phyloP scores from a whole-genome alignment of 2,888 invertebrate genomes.

The Orthosia cruda region DNA sequence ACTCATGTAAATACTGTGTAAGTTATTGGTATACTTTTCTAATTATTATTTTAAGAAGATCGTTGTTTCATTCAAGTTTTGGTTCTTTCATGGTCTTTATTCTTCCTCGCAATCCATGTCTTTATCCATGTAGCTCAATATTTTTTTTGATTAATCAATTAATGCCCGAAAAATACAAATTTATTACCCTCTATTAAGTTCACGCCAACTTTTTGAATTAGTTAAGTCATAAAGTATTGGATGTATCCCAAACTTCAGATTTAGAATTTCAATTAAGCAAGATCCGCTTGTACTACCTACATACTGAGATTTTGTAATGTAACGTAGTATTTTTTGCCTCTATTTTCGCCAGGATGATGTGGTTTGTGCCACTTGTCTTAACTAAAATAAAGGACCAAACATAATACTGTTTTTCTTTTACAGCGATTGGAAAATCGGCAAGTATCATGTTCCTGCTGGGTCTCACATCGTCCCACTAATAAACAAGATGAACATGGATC shows the following conservation, averaged over 20 bases:
- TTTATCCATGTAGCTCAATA: background rate
- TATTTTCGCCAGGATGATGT: slow-evolving; percentile 22
- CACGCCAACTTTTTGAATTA: background rate
- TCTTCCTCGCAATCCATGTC: too few relatives aligned
- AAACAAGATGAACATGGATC: slow-evolving; percentile 96
- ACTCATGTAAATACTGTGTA: slow-evolving; percentile 96
- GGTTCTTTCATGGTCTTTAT: background rate
- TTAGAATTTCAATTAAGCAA: background rate
- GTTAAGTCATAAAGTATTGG: background rate
- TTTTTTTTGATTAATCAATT: background rate
- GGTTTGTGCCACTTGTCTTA: slow-evolving; percentile 27
- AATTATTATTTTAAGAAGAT: background rate
- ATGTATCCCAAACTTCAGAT: background rate
- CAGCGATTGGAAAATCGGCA: slow-evolving; percentile 94
- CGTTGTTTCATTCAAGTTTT: background rate
- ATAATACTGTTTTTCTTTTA: slow-evolving; percentile 47
- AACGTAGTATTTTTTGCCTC: background rate
- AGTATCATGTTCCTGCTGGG: slow-evolving; percentile 94
- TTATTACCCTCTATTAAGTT: background rate
- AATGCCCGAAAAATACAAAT: background rate
- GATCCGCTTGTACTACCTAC: background rate
- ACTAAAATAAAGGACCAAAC: slow-evolving; percentile 2
- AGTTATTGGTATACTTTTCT: slow-evolving; percentile 72
- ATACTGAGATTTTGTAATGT: slow-evolving; percentile 4
- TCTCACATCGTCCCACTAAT: slow-evolving; percentile 95